A percentile compares a stretch with the other conserved stretches of the same genome.
Conservation (phyloP, 1,140 invertebrate genomes). For the Cryptotermes secundus region DNA sequence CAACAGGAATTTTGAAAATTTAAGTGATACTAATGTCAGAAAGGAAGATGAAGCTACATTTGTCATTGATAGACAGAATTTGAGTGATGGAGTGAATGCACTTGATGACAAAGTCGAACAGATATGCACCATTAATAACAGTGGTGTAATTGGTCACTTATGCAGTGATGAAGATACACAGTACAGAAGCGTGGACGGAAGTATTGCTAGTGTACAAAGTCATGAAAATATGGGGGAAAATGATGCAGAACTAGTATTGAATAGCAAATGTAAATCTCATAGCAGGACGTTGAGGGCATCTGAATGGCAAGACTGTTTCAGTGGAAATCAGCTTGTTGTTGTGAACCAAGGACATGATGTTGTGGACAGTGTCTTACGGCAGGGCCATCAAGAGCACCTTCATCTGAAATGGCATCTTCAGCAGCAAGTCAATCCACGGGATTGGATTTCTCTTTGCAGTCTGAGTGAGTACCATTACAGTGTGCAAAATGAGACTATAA, state of each 20-base stretch:
- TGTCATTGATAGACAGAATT: background rate
- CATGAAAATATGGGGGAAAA: too few species aligned
- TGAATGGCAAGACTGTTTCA: background rate
- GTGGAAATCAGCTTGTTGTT: background rate
- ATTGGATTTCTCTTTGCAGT: background rate
- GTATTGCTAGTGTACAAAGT: too few species aligned
- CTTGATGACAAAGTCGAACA: too few species aligned
- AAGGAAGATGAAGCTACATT: background rate
- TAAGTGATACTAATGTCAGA: background rate
- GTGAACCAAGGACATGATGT: background rate
- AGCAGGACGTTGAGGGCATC: background rate
- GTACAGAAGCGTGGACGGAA: too few species aligned
- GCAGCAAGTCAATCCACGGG: background rate
- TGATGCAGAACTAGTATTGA: too few species aligned
- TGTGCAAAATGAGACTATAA: too few species aligned
- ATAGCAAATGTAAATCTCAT: background rate
- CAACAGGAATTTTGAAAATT: background rate
- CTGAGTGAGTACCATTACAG: conserved; percentile 2
- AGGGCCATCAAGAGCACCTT: background rate
- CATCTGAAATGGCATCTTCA: background rate
- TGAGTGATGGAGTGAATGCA: background rate
- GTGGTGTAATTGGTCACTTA: background rate
- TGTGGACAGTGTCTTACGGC: background rate
- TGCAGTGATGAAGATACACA: background rate
- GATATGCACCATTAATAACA: background rate